Evolutionary conservation across 2,888 invertebrate species (phyloP).

Genomic region (Drosophila mettleri): DNA sequence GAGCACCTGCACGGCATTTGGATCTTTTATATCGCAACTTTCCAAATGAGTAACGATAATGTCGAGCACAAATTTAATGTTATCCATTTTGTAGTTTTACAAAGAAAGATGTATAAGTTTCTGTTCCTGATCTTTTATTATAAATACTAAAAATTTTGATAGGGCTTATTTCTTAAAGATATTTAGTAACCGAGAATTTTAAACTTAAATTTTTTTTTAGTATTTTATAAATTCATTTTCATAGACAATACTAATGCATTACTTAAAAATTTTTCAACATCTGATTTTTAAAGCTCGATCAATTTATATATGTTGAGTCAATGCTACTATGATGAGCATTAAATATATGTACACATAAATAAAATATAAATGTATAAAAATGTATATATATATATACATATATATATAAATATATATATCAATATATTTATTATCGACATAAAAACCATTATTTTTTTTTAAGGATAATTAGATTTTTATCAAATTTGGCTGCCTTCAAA

Average conservation of each 20-base stretch:
- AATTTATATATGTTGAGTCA: background rate
- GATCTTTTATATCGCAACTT: slow-evolving; percentile 36
- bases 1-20: slow-evolving; percentile 47
- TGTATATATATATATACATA: no score
- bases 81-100: slow-evolving; percentile 19
- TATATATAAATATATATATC: no score
- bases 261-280: slow-evolving; percentile 1
- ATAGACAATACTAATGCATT: background rate
- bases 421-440: no score
- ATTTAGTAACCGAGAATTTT: background rate
- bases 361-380: no score
- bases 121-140: background rate
- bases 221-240: background rate
- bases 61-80: slow-evolving; percentile 65
- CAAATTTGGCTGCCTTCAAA: background rate
- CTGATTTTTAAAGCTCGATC: background rate
- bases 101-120: background rate
- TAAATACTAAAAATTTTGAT: slow-evolving; percentile 7
- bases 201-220: slow-evolving; percentile 6
- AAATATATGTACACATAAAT: no score
- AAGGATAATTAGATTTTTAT: no score
- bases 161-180: background rate
- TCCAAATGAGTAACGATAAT: slow-evolving; percentile 67
- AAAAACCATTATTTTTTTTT: no score
- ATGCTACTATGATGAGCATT: slow-evolving; percentile 16